phyloP scores from a whole-genome alignment of 2,888 invertebrate species.

The Pandemis corylana region DNA sequence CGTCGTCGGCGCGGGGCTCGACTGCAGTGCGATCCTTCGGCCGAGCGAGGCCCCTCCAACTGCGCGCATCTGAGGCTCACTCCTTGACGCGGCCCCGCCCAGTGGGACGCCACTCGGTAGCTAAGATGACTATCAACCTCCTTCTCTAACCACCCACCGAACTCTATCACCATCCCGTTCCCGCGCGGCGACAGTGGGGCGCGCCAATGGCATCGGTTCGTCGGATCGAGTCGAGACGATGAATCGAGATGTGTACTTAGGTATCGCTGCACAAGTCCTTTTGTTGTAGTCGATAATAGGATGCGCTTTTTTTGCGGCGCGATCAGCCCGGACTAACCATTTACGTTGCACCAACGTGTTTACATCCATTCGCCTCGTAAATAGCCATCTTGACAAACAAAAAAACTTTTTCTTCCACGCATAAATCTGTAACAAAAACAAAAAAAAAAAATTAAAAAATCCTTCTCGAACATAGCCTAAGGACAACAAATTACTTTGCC shows the following conservation, averaged over 20 bases:
- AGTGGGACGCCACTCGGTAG: constrained; percentile 83
- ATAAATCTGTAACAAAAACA: not conserved
- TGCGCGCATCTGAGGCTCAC: constrained; percentile 86
- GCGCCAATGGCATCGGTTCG: constrained; percentile 84
- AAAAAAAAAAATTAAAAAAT: not conserved
- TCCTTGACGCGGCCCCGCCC: constrained; percentile 86
- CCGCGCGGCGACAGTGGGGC: constrained; percentile 81
- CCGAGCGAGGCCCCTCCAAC: constrained; percentile 86
- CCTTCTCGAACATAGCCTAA: not conserved
- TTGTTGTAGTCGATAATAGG: constrained; percentile 85
- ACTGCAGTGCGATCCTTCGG: constrained; percentile 86
- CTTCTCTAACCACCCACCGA: constrained; percentile 63
- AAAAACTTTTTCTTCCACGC: not conserved
- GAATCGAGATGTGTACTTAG: constrained; percentile 85
- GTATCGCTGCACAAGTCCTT: constrained; percentile 84
- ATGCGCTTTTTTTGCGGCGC: constrained; percentile 83
- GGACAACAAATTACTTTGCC: not conserved
- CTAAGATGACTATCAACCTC: constrained; percentile 84
- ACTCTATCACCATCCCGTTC: constrained; percentile 68
- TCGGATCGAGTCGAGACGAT: constrained; percentile 83
- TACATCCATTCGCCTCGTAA: constrained; percentile 54
- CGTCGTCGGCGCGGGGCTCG: constrained; percentile 80
- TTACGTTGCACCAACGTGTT: constrained; percentile 63
- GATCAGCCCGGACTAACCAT: constrained; percentile 65
- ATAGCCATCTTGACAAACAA: not conserved